Conservation (phyloP, 92 coral and sea anemone genomes). For the Desmophyllum pertusum region DNA sequence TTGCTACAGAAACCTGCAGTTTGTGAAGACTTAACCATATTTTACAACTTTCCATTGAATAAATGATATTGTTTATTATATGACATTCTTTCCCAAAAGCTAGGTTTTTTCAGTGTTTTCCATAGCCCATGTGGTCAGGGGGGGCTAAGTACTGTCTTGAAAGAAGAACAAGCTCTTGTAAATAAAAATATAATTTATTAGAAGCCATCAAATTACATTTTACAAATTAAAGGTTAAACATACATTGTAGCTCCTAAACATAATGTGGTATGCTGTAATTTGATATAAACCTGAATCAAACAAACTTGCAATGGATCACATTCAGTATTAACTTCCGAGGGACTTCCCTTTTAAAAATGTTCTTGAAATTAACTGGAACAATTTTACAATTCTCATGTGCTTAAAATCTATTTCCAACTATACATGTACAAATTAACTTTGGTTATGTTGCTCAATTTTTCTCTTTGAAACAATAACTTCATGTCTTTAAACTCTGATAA, state of each 20-base stretch:
- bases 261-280: too few relatives aligned
- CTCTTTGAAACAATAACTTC: background rate
- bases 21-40: too few relatives aligned
- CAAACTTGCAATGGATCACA: background rate
- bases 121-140: too few relatives aligned
- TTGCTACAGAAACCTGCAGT: too few relatives aligned
- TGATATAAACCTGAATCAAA: background rate
- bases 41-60: too few relatives aligned
- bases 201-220: background rate
- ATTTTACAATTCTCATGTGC: background rate
- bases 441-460: background rate
- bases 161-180: background rate
- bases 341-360: too few relatives aligned
- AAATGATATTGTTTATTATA: too few relatives aligned
- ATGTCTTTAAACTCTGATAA: background rate
- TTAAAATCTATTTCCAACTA: background rate
- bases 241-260: too few relatives aligned
- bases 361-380: background rate
- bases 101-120: too few relatives aligned
- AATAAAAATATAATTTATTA: background rate
- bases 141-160: background rate
- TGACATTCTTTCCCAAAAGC: too few relatives aligned
- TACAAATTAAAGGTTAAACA: too few relatives aligned
- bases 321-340: background rate
- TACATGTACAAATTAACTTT: background rate